Evolutionary conservation across 2,888 invertebrate species (phyloP), one percentile per base, ranked within the genome.

Genomic region (Drosophila cracens): DNA sequence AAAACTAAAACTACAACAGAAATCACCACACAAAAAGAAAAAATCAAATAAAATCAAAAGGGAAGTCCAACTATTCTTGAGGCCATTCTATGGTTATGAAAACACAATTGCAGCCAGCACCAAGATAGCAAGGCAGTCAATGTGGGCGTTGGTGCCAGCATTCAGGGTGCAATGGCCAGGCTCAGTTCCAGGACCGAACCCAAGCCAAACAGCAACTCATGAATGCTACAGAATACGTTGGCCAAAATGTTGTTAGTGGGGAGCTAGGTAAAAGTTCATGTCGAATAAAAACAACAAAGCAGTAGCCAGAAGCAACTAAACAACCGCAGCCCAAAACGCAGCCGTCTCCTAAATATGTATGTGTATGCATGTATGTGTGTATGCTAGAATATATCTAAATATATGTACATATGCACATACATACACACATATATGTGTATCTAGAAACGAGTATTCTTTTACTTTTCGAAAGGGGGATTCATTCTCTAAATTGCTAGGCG

Each of bases 401-500:
- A 52, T 66, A 25, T 25, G 25, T 25, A 60, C 43, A 40, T 48
- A 56, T 48, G 36, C 21, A 46, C 27, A 52, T 59, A 59, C 49
- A 34, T 40, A 49, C 16, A 54, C 25, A 36, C 36, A 31, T 60
- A 11, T 57, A 33, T 27, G 34, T 59, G 34, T 60, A 46, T 36
- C 18, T 49, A 52, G 53, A 33, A 48, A 70, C 72, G 63, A 48
- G 62, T 72, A 65, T 59, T 73, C 70, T 71, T 77, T 76, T 57
- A 21, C 40, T 57, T 70, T 66, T 78, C 74, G 73, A 79, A 76
- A 76, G 82, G 79, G 74, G 74, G 70, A 74, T 75, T 83, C 84
- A 78, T 87, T 89, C 84, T 83, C 82, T 81, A 91, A 92, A 88
- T 92, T 91, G 92, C 89, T 92, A 91, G 92, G 91, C 89, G 87